Base-by-base conservation (phyloP, 92 coral and sea anemone genomes). In the Epizoanthus scotinus region DNA sequence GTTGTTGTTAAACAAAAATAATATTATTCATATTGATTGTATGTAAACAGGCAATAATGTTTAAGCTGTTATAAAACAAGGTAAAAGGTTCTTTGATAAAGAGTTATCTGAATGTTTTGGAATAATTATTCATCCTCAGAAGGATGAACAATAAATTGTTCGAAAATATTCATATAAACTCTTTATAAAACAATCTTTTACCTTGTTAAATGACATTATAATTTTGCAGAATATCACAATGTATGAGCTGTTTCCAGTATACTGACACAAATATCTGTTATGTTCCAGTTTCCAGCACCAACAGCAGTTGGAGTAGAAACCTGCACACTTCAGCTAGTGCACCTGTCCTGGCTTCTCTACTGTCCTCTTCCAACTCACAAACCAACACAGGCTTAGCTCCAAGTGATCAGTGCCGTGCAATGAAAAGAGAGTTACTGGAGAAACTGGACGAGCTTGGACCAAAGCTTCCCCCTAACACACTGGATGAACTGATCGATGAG, bases 401-500 rank as follows among this genome's bases (percentile, higher is more conserved):
- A 5, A 73, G 84, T 64, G 99, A 96, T 38, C 79, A 85, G 82
- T 96, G 99, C 54, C 85, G 88, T 26, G 86, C 87, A 0, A 96
- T 96, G 99, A 96, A 93, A 74, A 84, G 82, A 73, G 94, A 91
- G 31, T 63, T 96, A n/a, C 75, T 96, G 42, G 94, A 91, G 9
- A 93, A 89, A 72, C 82, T 96, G 20, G 97, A 91, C 21, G 82
- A 54, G 15, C 88, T 96, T 34, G 91, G 89, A 7, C 64, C 64
- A 31, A 83, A 63, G 40, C 77, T 96, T 19, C 99, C 99, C 13
- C 89, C 91, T 58, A 96, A 96, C 79, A 96, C 99, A 49, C 80
- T 96, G 10, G 99, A 96, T 83, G 91, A 96, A 74, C 89, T 96
- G 53, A 91, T 96, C 44, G 87, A 96, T 66, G 88, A 90, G 25